Evolutionary conservation across 64 coral and sea anemone genomes (phyloP).

Genomic region (Montipora efflorescens): DNA sequence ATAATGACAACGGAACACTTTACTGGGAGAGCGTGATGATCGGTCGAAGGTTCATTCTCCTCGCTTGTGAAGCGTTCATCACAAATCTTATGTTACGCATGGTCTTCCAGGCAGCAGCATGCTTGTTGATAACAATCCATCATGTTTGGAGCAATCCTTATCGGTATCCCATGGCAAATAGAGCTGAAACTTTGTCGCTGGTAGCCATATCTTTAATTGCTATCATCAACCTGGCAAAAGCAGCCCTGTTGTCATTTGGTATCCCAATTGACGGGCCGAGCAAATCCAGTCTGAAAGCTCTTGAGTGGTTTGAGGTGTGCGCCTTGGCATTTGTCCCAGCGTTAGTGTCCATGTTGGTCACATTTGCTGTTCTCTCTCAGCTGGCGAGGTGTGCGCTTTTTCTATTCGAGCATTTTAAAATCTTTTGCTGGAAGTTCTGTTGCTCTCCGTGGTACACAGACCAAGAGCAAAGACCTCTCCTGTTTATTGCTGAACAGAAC

Average conservation of each 20-base stretch:
- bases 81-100: constrained; percentile 59
- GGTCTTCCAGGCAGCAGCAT: constrained; percentile 29
- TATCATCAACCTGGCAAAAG: constrained; percentile 38
- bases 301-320: no score
- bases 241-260: no score
- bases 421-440: background rate
- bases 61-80: constrained; percentile 66
- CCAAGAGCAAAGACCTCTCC: background rate
- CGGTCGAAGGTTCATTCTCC: constrained; percentile 70
- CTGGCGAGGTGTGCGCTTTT: background rate
- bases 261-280: no score
- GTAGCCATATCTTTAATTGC: constrained; percentile 54
- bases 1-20: constrained; percentile 22
- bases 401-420: background rate
- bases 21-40: constrained; percentile 96
- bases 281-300: no score
- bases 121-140: constrained; percentile 65
- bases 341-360: background rate
- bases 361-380: constrained; percentile 31
- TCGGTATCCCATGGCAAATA: constrained; percentile 47
- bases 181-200: constrained; percentile 66
- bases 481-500: no score
- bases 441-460: background rate
- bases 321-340: background rate
- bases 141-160: constrained; percentile 68